Percentiles rank a stretch among this genome's conserved stretches.
Conservation (phyloP, 2,797 vertebrate species). For the Propithecus deckenii region DNA sequence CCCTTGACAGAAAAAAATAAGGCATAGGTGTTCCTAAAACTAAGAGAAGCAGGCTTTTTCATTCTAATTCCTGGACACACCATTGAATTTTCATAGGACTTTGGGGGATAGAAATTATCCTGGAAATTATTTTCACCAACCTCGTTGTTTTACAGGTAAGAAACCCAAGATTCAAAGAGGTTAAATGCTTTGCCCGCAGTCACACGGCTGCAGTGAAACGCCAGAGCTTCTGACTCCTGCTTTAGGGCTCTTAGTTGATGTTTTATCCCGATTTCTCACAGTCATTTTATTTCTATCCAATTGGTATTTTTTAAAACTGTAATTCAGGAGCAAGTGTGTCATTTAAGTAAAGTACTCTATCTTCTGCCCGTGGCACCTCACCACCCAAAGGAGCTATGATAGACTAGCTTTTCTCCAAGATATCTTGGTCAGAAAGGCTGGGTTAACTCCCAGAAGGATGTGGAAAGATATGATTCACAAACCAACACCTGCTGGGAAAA, state of each 20-base stretch:
- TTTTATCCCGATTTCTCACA: background rate
- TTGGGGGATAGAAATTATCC: background rate
- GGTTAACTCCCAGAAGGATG: background rate
- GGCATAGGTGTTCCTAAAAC: background rate
- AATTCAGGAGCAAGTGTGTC: background rate
- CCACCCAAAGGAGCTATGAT: background rate
- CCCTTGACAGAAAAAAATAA: background rate
- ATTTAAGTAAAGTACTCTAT: background rate
- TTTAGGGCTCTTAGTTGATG: background rate
- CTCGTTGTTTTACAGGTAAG: background rate
- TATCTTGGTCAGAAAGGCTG: background rate
- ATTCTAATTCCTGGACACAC: background rate
- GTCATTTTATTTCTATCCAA: background rate
- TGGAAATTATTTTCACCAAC: background rate
- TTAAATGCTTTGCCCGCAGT: background rate
- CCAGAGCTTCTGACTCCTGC: background rate
- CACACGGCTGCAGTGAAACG: background rate
- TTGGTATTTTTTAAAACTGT: background rate
- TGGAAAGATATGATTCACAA: background rate
- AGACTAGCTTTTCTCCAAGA: background rate
- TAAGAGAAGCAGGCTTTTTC: background rate
- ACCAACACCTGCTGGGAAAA: slow-evolving; percentile 1
- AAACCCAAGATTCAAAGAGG: background rate
- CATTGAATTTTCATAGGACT: background rate
- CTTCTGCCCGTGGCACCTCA: background rate